Evolutionary conservation across 2,888 invertebrate genomes (phyloP).

Genomic region (Cheilosia impressa): DNA sequence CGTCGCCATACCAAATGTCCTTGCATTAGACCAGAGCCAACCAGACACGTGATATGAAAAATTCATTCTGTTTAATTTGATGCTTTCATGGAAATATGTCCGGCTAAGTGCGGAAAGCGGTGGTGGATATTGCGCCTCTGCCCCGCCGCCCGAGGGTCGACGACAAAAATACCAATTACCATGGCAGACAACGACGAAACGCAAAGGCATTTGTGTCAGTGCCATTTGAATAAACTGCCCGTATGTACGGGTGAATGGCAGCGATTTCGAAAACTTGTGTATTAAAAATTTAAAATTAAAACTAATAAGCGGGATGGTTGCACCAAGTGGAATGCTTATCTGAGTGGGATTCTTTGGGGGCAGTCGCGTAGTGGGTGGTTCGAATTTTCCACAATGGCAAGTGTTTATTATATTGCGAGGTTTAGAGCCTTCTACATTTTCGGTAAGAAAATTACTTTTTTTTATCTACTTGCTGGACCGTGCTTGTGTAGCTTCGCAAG

Average conservation of each 20-base stretch:
- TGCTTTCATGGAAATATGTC: slow-evolving; percentile 46
- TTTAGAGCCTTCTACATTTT: too few species aligned
- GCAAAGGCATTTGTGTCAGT: background rate
- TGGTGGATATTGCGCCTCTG: background rate
- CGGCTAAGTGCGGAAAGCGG: slow-evolving; percentile 8
- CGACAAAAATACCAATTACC: background rate
- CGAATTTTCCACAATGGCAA: too few species aligned
- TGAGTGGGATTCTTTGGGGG: background rate
- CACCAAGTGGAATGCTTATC: slow-evolving; percentile 8
- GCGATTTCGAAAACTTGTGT: slow-evolving; percentile 11
- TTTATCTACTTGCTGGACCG: too few species aligned
- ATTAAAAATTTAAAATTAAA: slow-evolving; percentile 25
- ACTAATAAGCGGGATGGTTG: slow-evolving; percentile 18
- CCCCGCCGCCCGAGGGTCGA: background rate
- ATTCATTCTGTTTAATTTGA: slow-evolving; percentile 59
- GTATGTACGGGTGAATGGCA: background rate
- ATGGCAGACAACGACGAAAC: background rate
- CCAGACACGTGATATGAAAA: slow-evolving; percentile 62
- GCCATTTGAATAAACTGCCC: background rate
- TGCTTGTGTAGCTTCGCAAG: too few species aligned
- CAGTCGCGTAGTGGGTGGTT: background rate
- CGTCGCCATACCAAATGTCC: background rate
- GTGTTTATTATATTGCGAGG: too few species aligned
- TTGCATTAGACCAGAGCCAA: slow-evolving; percentile 32
- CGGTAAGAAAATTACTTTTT: too few species aligned